A percentile compares a stretch with the other conserved stretches of the same genome.
Conservation (phyloP, 1,140 invertebrate species). For the Melanaphis sacchari region DNA sequence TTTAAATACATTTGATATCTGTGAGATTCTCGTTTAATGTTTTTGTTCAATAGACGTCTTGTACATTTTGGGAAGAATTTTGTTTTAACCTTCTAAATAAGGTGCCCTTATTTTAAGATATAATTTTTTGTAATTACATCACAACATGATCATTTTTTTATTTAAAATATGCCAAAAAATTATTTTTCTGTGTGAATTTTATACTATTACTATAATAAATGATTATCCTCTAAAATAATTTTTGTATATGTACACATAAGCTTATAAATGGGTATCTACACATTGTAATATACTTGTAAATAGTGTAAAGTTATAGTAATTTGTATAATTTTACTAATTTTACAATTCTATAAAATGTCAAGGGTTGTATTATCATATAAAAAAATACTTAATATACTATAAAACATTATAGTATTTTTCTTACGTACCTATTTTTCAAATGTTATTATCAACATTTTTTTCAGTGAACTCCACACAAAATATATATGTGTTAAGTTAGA, state of each 20-base stretch:
- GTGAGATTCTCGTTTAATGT: neutral
- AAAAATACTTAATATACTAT: neutral
- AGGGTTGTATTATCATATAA: no score
- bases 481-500: no score
- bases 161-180: neutral
- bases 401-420: no score
- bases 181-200: neutral
- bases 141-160: neutral
- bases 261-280: neutral
- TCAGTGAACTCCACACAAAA: no score
- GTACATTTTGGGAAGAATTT: neutral
- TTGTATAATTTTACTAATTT: no score
- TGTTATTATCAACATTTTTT: no score
- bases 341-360: no score
- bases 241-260: neutral
- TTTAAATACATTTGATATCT: neutral
- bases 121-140: neutral
- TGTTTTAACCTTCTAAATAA: no score
- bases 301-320: no score
- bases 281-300: no score
- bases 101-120: neutral
- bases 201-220: neutral
- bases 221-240: neutral
- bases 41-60: neutral
- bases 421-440: no score